Base-by-base conservation (phyloP, 1,140 invertebrate species). In the Stegodyphus dumicola region DNA sequence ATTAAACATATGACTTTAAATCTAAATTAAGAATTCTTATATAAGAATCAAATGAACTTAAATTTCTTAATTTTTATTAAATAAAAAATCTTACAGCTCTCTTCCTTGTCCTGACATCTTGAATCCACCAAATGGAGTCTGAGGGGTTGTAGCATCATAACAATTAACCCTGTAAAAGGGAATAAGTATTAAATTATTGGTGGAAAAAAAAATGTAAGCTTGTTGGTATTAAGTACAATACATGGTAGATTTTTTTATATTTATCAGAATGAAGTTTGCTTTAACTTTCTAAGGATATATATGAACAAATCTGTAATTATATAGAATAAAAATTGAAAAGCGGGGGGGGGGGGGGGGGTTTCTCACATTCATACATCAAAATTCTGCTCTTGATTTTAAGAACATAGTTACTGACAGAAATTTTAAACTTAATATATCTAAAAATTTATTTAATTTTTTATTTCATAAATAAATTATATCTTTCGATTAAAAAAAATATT, bases 81-180 rank as follows among this genome's bases (percentile, higher is more conserved):
- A 33, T 33, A 33, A 33, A 33, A 33, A 3, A 33, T 69, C 87
- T 88, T 87, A 88, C 87, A 88, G 64, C 91, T 97, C 96, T 87
- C 95, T 92, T 13, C 96, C 96, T 88, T 94, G 93, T 67, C 96
- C 96, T 67, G 95, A 97, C 90, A 94, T 93, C 71, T 97, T 97
- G 90, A 93, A 97, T 13, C 96, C 96, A 67, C 96, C 96, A 90
- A 97, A 97, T 49, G 96, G 96, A 64, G 94, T 93, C 89, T 95
- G 94, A 3, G 94, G 92, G 74, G 93, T 91, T 52, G 96, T 93
- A 18, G 93, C 93, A 90, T 96, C 93, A 88, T 95, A 97, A 88
- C 94, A 95, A 89, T 97, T 97, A 1, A 97, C 92, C 95, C 95
- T 94, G 49, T 17, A 17, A 9, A 69, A 33, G 66, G 15, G 0